Conservation (phyloP, 2,113 vertebrate species). For the Leptobrachium leishanense region DNA sequence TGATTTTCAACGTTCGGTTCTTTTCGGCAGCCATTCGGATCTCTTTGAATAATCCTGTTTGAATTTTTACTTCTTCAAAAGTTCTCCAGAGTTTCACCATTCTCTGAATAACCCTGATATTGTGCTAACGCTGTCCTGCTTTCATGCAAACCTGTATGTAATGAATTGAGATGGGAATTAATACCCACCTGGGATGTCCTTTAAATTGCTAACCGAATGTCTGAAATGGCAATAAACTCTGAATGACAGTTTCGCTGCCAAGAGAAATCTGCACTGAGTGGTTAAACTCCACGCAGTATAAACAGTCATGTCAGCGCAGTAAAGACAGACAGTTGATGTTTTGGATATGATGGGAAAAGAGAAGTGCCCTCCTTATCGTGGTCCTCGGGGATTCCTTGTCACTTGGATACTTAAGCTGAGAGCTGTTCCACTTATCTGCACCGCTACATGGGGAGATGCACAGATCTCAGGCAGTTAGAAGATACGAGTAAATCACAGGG, state of each 20-base stretch:
- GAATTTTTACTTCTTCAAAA: too few relatives aligned
- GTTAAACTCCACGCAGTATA: constrained; percentile 16
- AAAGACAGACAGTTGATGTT: constrained; percentile 34
- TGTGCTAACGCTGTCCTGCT: too few relatives aligned
- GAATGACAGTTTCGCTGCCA: not conserved
- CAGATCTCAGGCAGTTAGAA: constrained; percentile 14
- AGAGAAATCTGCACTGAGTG: constrained; percentile 17
- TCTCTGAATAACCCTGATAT: too few relatives aligned
- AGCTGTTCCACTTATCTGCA: constrained; percentile 39
- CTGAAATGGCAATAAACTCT: too few relatives aligned
- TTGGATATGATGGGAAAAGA: constrained; percentile 33
- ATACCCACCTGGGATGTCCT: too few relatives aligned
- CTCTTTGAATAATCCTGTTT: too few relatives aligned
- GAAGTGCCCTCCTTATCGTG: constrained; percentile 29
- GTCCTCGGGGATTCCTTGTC: constrained; percentile 40
- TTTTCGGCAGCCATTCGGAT: too few relatives aligned
- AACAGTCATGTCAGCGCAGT: constrained; percentile 28
- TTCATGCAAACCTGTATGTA: too few relatives aligned
- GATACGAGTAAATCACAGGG: constrained; percentile 22
- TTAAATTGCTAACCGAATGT: too few relatives aligned
- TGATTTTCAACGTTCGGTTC: too few relatives aligned
- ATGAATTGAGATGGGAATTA: too few relatives aligned
- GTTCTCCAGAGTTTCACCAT: too few relatives aligned
- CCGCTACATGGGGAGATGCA: constrained; percentile 7
- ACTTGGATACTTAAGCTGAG: constrained; percentile 35